Conservation (phyloP, 2,888 invertebrate genomes). For the Carabus problematicus region DNA sequence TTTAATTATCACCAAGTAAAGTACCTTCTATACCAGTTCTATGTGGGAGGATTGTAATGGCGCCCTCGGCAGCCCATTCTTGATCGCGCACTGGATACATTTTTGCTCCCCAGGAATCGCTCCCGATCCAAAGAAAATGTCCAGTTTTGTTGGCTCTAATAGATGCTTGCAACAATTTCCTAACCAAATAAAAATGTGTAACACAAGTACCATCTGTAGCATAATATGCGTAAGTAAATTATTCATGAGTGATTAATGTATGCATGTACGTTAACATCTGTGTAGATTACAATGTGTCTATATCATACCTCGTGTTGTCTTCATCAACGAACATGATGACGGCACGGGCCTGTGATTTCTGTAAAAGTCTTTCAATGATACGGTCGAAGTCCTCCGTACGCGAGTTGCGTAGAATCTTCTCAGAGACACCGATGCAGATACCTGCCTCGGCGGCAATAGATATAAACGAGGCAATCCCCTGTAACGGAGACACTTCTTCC, state of each 20-base stretch:
- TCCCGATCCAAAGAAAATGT: slow-evolving; percentile 73
- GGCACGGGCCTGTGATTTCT: slow-evolving; percentile 68
- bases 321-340: slow-evolving; percentile 77
- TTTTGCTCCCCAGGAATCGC: slow-evolving; percentile 76
- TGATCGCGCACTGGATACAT: slow-evolving; percentile 68
- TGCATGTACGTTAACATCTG: neutral
- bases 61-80: slow-evolving; percentile 67
- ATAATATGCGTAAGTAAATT: too few relatives aligned
- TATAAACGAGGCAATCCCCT: slow-evolving; percentile 68
- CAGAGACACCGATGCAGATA: slow-evolving; percentile 64
- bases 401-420: slow-evolving; percentile 67
- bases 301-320: slow-evolving; percentile 67
- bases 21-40: slow-evolving; percentile 64
- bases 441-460: slow-evolving; percentile 60
- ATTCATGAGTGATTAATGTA: too few relatives aligned
- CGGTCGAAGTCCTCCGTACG: slow-evolving; percentile 65
- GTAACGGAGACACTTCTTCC: slow-evolving; percentile 46
- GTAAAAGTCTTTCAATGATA: slow-evolving; percentile 65
- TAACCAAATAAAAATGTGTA: slow-evolving; percentile 50
- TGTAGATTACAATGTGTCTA: neutral
- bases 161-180: slow-evolving; percentile 66
- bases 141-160: slow-evolving; percentile 65
- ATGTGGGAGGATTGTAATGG: slow-evolving; percentile 70
- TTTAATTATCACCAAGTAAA: slow-evolving; percentile 23
- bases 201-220: neutral